Evolutionary conservation across 1,140 invertebrate genomes (phyloP), one percentile per base, ranked within the genome.

Genomic region (Tetramorium alpestre): DNA sequence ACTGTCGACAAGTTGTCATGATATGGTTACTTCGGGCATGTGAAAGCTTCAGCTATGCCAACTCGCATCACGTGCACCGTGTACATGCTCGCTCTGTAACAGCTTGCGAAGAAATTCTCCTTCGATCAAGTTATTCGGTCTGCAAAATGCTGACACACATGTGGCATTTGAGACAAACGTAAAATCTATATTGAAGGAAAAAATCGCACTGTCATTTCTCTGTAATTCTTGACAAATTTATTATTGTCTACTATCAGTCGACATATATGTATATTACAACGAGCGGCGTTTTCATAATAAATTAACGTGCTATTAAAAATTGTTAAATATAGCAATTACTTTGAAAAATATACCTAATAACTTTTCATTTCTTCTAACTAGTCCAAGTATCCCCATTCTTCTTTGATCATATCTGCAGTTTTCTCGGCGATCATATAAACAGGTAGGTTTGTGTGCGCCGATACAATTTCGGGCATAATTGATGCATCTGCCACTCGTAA

Each of bases 1-100:
- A 62, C 58, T 60, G 54, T 60, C 56, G 80, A 75, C 80, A 84
- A 49, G 69, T 16, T 84, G 80, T 84, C 80, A 75, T 3, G 41
- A 75, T 84, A 84, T 49, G 44, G 69, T 84, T 84, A 75, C 54
- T 84, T 62, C 7, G 18, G 44, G n/a, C 18, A 7, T 58, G 28
- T 33, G 69, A 62, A 73, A 60, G 54, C 51, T 16, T 58, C 56
- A n/a, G 56, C 47, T 44, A 70, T 70, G 80, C 51, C 80, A 84
- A 62, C 67, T 75, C 25, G 18, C 18, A 72, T 84, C 80, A 60
- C 69, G 13, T 60, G 69, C 41, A 47, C 7, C 13, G 41, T 60
- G 58, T 78, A 78, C 22, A 33, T 8, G 18, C 58, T 44, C 16
- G 18, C 41, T 73, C n/a, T 33, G 67, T 47, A 82, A 82, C 44